phyloP scores from a whole-genome alignment of 2,113 vertebrate genomes.

The Pteropus alecto region DNA sequence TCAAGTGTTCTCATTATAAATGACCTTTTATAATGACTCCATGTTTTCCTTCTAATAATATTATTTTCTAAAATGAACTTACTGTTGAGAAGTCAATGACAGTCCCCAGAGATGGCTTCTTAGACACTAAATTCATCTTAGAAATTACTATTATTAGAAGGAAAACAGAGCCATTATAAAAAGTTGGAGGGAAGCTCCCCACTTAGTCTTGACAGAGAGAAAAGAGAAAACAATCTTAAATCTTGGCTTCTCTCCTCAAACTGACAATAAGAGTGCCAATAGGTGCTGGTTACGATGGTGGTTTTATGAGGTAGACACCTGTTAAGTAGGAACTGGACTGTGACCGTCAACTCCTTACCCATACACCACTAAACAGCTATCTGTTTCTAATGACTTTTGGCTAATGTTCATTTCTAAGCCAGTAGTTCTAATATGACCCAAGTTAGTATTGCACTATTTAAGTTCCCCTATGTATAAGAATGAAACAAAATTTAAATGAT shows the following conservation, averaged over 20 bases:
- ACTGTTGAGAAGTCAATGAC: background rate
- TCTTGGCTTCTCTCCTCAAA: slow-evolving; percentile 50
- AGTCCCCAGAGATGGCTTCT: background rate
- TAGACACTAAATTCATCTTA: background rate
- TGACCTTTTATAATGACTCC: slow-evolving; percentile 14
- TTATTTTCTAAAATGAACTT: slow-evolving; percentile 23
- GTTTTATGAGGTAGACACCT: slow-evolving; percentile 51
- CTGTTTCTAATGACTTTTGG: slow-evolving; percentile 4
- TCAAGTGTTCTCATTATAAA: slow-evolving; percentile 59
- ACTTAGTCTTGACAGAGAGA: slow-evolving; percentile 13
- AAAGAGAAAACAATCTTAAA: background rate
- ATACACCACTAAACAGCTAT: slow-evolving; percentile 48
- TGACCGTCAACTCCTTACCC: slow-evolving; percentile 2
- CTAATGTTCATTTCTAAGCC: background rate
- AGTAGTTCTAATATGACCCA: background rate
- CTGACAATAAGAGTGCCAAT: background rate
- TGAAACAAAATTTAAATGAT: background rate
- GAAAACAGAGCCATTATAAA: slow-evolving; percentile 2
- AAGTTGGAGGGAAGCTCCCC: background rate
- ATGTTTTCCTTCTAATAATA: slow-evolving; percentile 15
- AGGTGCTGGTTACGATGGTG: background rate
- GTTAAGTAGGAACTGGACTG: slow-evolving; percentile 49
- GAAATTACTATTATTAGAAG: slow-evolving; percentile 32
- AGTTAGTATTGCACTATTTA: background rate
- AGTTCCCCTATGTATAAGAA: background rate